Percentiles rank a stretch among this genome's conserved stretches.
Evolutionary conservation across 2,797 vertebrate genomes (phyloP).

Genomic region (Pipistrellus pipistrellus): DNA sequence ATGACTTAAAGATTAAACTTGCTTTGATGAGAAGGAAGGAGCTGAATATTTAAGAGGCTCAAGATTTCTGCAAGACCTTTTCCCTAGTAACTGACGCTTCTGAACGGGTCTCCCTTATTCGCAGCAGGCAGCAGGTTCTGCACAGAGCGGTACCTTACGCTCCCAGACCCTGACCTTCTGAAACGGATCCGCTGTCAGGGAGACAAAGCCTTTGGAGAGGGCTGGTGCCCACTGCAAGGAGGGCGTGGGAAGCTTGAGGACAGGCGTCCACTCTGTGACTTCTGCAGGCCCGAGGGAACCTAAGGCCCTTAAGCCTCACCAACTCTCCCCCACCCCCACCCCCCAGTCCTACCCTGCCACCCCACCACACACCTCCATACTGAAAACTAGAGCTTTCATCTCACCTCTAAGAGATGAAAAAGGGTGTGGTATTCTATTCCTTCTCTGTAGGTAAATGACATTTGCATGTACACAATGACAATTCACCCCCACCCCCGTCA

Average conservation of each 20-base stretch:
- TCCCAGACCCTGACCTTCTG: not conserved
- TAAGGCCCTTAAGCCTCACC: not conserved
- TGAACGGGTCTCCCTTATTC: not conserved
- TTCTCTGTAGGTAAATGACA: not conserved
- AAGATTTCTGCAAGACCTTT: not conserved
- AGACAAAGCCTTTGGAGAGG: not conserved
- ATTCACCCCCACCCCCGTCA: not conserved
- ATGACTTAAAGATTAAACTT: not conserved
- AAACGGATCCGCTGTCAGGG: too few species aligned
- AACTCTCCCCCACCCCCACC: rapidly evolving
- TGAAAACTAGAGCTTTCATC: not conserved
- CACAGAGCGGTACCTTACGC: not conserved
- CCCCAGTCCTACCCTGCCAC: not conserved
- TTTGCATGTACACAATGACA: not conserved
- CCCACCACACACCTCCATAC: not conserved
- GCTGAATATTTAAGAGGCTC: not conserved
- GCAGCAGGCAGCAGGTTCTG: not conserved
- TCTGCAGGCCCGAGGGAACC: not conserved
- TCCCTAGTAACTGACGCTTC: not conserved
- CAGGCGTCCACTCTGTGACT: not conserved
- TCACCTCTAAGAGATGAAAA: not conserved
- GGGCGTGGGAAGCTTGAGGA: not conserved
- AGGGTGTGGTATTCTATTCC: not conserved
- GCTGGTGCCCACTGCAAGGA: not conserved
- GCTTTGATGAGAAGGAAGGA: not conserved